Conservation (phyloP, 2,797 vertebrate genomes). For the Acomys russatus region DNA sequence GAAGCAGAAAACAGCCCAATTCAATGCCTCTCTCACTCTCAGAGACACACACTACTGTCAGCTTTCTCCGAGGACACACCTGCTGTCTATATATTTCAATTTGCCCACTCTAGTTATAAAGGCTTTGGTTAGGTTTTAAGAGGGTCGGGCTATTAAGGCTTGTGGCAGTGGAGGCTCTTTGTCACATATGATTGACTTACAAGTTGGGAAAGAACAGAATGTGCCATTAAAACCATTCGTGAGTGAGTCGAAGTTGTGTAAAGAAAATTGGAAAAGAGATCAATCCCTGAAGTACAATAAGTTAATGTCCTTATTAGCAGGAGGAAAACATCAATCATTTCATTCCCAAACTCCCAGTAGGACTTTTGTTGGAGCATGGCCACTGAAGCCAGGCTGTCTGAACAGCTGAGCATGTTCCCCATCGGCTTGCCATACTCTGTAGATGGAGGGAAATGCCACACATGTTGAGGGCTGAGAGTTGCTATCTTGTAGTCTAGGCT, state of each 20-base stretch:
- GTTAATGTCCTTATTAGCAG: not conserved
- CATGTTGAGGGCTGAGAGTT: not conserved
- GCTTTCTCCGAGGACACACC: not conserved
- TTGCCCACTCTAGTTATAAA: conserved; percentile 24
- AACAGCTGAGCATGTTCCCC: conserved; percentile 2
- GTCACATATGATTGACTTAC: not conserved
- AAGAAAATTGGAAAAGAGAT: conserved; percentile 1
- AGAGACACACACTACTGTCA: too few species aligned
- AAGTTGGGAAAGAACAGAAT: not conserved
- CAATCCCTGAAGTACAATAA: not conserved
- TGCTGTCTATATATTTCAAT: not conserved
- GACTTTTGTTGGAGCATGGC: not conserved
- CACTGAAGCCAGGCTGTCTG: not conserved
- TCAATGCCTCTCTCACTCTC: not conserved
- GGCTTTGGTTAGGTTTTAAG: not conserved
- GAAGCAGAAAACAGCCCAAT: not conserved
- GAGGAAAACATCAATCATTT: conserved; percentile 35
- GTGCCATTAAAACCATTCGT: conserved; percentile 19
- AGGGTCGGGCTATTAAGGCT: not conserved
- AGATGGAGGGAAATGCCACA: not conserved
- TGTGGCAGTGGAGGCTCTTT: not conserved
- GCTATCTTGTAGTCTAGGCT: not conserved
- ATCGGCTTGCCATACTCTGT: not conserved
- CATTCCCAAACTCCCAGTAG: not conserved
- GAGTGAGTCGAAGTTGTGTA: not conserved